phyloP scores from a whole-genome alignment of 2,113 vertebrate species.

The Alligator sinensis region DNA sequence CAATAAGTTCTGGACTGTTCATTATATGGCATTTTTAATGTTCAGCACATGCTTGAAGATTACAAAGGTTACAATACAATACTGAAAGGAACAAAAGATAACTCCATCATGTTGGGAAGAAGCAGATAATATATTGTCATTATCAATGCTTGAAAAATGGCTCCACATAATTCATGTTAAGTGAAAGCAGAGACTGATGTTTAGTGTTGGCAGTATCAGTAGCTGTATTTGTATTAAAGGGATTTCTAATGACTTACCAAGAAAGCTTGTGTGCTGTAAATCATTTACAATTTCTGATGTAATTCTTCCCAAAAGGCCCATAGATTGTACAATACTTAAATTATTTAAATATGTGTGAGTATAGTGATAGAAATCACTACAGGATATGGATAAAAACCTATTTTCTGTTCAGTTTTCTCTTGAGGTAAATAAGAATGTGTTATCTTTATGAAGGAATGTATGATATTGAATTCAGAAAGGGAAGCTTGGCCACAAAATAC shows the following conservation, averaged over 20 bases:
- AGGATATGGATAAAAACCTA: neutral
- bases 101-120: slow-evolving; percentile 22
- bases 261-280: neutral
- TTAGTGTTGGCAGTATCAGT: neutral
- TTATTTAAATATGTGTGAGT: slow-evolving; percentile 7
- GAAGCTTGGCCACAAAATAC: neutral
- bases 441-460: neutral
- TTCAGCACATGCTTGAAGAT: neutral
- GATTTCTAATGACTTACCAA: slow-evolving; percentile 23
- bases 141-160: slow-evolving; percentile 18
- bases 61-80: neutral
- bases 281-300: neutral
- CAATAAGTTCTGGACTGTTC: neutral
- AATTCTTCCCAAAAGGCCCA: neutral
- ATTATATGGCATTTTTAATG: neutral
- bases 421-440: slow-evolving; percentile 22
- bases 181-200: slow-evolving; percentile 4
- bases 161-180: neutral
- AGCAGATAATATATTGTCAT: slow-evolving; percentile 6
- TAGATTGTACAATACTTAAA: neutral
- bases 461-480: neutral
- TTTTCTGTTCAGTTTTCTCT: neutral
- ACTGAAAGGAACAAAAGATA: neutral
- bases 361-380: slow-evolving; percentile 8
- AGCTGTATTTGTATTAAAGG: neutral